Percentiles rank a stretch among this genome's conserved stretches.
Evolutionary conservation across 2,888 invertebrate species (phyloP).

Genomic region (Sycophila texana): DNA sequence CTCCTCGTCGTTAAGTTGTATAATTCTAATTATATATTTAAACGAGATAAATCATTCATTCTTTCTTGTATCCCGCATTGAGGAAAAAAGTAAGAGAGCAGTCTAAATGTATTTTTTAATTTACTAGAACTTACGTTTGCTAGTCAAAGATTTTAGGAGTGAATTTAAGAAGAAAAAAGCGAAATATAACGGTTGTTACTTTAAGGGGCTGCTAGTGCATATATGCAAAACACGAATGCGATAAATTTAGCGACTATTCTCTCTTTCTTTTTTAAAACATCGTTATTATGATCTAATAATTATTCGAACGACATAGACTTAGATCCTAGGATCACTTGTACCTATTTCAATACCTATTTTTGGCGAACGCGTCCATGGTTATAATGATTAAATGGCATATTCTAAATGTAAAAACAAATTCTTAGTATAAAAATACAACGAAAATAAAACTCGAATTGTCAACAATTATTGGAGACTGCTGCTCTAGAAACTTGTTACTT

Average conservation of each 20-base stretch:
- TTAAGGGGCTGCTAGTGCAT: slow-evolving; percentile 55
- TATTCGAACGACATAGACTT: too few relatives aligned
- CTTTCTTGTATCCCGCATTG: slow-evolving; percentile 25
- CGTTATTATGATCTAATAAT: too few relatives aligned
- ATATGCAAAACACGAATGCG: slow-evolving; percentile 13
- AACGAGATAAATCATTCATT: slow-evolving; percentile 16
- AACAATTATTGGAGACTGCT: slow-evolving; percentile 37
- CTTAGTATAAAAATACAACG: slow-evolving; percentile 42
- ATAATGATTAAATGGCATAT: slow-evolving; percentile 27
- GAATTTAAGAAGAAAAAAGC: slow-evolving; percentile 14
- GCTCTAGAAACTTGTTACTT: slow-evolving; percentile 24
- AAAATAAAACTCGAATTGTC: slow-evolving; percentile 14
- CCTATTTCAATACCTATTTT: background rate
- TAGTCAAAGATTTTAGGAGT: slow-evolving; percentile 46
- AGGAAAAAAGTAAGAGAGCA: slow-evolving; percentile 12
- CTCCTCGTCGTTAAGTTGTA: slow-evolving; percentile 31
- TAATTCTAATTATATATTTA: slow-evolving; percentile 43
- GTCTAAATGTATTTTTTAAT: slow-evolving; percentile 17
- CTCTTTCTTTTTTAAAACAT: too few relatives aligned
- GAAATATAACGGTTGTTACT: slow-evolving; percentile 45
- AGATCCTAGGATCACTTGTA: too few relatives aligned
- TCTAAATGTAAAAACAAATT: slow-evolving; percentile 19
- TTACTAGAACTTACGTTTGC: slow-evolving; percentile 25
- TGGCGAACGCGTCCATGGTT: background rate
- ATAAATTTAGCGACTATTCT: too few relatives aligned